These are phyloP conservation scores for Hippocampus abdominalis DNA, from an alignment of 2,113 vertebrate genomes.

Conservation along the genomic window DNA sequence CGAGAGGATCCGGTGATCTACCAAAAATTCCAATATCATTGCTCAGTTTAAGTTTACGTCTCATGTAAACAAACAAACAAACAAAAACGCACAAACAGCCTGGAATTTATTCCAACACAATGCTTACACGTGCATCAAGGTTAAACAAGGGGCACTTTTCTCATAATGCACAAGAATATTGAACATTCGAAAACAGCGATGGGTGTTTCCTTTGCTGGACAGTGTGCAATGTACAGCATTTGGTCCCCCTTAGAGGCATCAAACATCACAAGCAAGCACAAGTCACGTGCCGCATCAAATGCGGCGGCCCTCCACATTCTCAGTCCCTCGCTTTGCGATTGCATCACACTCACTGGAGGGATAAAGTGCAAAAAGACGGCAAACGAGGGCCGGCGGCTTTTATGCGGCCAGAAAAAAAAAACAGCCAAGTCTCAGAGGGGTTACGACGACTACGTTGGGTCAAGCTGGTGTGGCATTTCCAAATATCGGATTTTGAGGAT, in stretches of 20 bases:
- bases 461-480: not conserved
- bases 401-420: not conserved
- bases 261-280: slow-evolving; percentile 22
- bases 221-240: slow-evolving; percentile 64
- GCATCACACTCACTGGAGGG: slow-evolving; percentile 64
- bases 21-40: not conserved
- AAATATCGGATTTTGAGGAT: not conserved
- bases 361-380: slow-evolving; percentile 81
- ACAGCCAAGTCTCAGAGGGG: not conserved
- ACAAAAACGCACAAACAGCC: slow-evolving; percentile 45
- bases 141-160: slow-evolving; percentile 67
- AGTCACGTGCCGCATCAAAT: slow-evolving; percentile 30
- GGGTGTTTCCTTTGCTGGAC: slow-evolving; percentile 64
- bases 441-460: not conserved
- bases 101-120: slow-evolving; percentile 79
- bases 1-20: no score
- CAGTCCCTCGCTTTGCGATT: slow-evolving; percentile 35
- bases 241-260: slow-evolving; percentile 11
- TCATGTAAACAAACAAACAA: slow-evolving; percentile 11
- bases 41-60: not conserved
- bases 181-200: slow-evolving; percentile 83
- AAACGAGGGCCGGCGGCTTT: not conserved
- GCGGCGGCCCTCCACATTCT: not conserved
- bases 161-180: slow-evolving; percentile 80
- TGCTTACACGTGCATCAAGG: slow-evolving; percentile 76